phyloP scores from a whole-genome alignment of 2,888 invertebrate genomes.

The Dryococelus australis region DNA sequence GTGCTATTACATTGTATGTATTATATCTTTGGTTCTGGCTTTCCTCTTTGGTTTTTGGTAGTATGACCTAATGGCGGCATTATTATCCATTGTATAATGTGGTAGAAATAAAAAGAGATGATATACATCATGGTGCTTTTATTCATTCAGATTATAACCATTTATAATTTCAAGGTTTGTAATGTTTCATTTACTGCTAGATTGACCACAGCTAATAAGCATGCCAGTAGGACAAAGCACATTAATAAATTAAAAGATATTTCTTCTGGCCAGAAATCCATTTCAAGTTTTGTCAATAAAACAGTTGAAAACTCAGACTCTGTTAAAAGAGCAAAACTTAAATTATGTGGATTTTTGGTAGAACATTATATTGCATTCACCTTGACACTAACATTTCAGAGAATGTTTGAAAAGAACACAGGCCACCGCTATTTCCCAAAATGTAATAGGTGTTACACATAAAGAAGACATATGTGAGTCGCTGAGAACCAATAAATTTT shows the following conservation, averaged over 20 bases:
- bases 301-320: not conserved
- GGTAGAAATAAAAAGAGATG: too few relatives aligned
- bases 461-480: not conserved
- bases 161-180: not conserved
- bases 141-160: too few relatives aligned
- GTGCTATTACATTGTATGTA: too few relatives aligned
- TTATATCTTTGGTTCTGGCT: too few relatives aligned
- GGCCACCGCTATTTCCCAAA: not conserved
- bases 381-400: not conserved
- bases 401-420: constrained; percentile 12
- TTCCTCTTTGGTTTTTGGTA: too few relatives aligned
- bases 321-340: constrained; percentile 18
- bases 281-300: not conserved
- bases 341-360: not conserved
- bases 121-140: too few relatives aligned
- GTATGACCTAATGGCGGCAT: too few relatives aligned
- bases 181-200: constrained; percentile 4
- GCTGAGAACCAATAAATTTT: not conserved
- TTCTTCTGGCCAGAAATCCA: not conserved
- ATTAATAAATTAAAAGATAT: not conserved
- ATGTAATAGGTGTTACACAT: not conserved
- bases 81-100: too few relatives aligned
- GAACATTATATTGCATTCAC: constrained; percentile 21
- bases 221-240: not conserved
- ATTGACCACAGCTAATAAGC: not conserved